phyloP scores from a whole-genome alignment of 2,888 invertebrate species.

The Luperina nickerlii region DNA sequence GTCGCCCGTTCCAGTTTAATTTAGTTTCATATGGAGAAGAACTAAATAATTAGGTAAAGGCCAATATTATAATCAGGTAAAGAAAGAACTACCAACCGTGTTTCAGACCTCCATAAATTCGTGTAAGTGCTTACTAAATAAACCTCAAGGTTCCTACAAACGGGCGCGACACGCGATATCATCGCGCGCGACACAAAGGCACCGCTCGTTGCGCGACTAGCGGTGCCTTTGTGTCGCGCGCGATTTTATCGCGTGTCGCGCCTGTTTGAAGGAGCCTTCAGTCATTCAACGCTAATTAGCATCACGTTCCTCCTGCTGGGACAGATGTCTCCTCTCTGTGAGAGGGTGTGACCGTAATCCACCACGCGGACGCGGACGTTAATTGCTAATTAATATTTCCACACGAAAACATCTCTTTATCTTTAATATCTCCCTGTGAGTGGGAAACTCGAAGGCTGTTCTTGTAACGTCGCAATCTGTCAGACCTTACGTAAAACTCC shows the following conservation, averaged over 20 bases:
- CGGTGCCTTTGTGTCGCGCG: too few species aligned
- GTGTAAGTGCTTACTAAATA: neutral
- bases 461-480: constrained; percentile 36
- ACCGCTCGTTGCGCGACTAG: too few species aligned
- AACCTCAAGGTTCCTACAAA: neutral
- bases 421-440: neutral
- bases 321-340: too few species aligned
- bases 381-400: constrained; percentile 19
- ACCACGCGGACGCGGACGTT: too few species aligned
- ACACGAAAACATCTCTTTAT: constrained; percentile 23
- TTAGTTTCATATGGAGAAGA: neutral
- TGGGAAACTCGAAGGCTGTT: constrained; percentile 29
- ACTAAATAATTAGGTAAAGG: neutral
- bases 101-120: neutral
- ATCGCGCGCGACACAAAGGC: too few species aligned
- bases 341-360: too few species aligned
- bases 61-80: neutral
- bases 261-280: too few species aligned
- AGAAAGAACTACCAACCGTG: neutral
- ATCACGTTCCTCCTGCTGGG: too few species aligned
- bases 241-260: too few species aligned
- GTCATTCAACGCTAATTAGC: neutral
- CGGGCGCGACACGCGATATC: too few species aligned
- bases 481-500: constrained; percentile 42
- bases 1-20: neutral